Evolutionary conservation across 53 echinoderm and acorn worm species (phyloP), one percentile per base, ranked within the genome.

Genomic region (Astropecten irregularis): DNA sequence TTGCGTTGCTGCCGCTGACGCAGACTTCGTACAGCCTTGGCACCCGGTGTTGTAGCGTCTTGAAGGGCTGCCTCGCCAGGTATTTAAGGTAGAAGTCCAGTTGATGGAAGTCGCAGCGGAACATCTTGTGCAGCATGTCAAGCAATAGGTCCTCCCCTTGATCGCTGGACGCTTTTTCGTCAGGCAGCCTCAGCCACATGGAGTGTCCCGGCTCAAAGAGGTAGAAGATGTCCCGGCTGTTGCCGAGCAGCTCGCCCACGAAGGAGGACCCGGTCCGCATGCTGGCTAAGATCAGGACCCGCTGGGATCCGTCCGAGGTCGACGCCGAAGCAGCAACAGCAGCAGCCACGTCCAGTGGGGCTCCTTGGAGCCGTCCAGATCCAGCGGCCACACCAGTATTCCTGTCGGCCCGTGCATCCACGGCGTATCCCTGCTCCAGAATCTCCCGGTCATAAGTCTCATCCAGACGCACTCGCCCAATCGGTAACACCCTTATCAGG

Each of bases 81-180:
- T 52, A 53, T 56, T 54, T 22, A 14, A 37, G 50, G 38, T 83
- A 55, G 44, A 83, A 83, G 40, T 83, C 38, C 39, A 83, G 27
- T 6, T 49, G 11, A 15, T 73, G 53, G 40, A 87, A 95, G 46
- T 90, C 81, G 68, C 95, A 95, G 18, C 33, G 73, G 47, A 82
- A 95, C 40, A 90, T 47, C 15, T 85, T 67, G 4, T 73, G 63
- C 3, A 83, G 28, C 39, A 83, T 54, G 26, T 52, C 39, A 26
- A 68, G 53, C 16, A 20, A 55, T 18, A 83, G 29, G 31, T 40
- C 25, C 26, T 22, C 19, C 10, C 40, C 8, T 20, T 67, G 10
- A 30, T 83, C 23, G 22, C 25, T 56, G 56, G 27, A n/a, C 56
- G 6, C 19, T 16, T 25, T 14, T 11, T 55, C 49, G 34, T 28